Conservation (phyloP, 1,140 invertebrate genomes). For the Dendroctonus ponderosae region DNA sequence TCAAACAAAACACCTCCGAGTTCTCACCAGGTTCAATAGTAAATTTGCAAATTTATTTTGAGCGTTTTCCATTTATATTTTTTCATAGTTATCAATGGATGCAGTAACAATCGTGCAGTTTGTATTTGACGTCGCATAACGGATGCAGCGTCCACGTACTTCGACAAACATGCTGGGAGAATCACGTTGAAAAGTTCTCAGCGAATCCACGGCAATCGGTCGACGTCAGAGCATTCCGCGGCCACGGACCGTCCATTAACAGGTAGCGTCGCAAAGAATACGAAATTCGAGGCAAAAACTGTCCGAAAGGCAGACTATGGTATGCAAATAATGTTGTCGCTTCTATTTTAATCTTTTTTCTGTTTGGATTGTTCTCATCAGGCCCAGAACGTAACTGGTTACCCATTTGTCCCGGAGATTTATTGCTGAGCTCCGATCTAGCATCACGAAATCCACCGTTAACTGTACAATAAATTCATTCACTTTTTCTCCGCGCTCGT, state of each 20-base stretch:
- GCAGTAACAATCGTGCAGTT: slow-evolving; percentile 17
- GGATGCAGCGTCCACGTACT: slow-evolving; percentile 44
- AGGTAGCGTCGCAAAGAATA: slow-evolving; percentile 40
- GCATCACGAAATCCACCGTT: slow-evolving; percentile 27
- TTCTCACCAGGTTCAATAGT: too few species aligned
- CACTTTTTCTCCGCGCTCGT: slow-evolving; percentile 19
- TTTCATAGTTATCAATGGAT: background rate
- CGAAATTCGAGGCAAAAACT: slow-evolving; percentile 40
- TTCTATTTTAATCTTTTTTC: slow-evolving; percentile 33
- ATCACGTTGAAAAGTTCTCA: slow-evolving; percentile 42
- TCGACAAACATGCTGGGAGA: slow-evolving; percentile 44
- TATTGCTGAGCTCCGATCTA: slow-evolving; percentile 14
- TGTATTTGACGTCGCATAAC: slow-evolving; percentile 35
- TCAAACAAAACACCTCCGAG: too few species aligned
- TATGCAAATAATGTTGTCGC: slow-evolving; percentile 35
- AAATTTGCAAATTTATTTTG: background rate
- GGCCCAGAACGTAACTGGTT: slow-evolving; percentile 22
- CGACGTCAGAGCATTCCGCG: slow-evolving; percentile 43
- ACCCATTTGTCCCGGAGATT: slow-evolving; percentile 32
- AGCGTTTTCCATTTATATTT: background rate
- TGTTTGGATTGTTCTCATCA: slow-evolving; percentile 31
- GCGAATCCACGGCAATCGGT: slow-evolving; percentile 43
- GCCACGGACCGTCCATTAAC: slow-evolving; percentile 38
- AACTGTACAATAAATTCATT: slow-evolving; percentile 30
- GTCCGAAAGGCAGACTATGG: slow-evolving; percentile 29